Base-by-base conservation (phyloP, 2,113 vertebrate genomes). In the Otolemur garnettii region DNA sequence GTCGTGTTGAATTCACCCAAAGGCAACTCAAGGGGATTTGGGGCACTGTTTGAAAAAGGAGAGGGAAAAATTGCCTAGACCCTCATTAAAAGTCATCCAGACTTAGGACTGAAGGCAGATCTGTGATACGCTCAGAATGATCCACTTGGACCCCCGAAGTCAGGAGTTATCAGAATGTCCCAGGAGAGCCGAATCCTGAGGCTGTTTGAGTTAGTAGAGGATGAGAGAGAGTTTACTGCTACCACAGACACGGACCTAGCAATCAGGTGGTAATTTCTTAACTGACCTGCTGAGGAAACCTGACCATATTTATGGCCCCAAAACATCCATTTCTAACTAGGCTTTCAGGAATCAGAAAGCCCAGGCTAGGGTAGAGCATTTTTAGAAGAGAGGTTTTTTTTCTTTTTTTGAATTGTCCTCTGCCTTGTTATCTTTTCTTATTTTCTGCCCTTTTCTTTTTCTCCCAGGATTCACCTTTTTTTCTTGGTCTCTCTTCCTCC, bases 161-260 rank as follows among this genome's bases (percentile, higher is more conserved):
- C 19, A 24, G 50, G 5, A 4, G 13, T 42, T 53, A 24, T 66
- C 50, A n/a, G 13, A 53, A 33, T 62, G 28, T 4, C 0, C 2
- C 2, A 1, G 35, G 35, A 64, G 38, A 68, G 35, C 45, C 38
- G 5, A 11, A 0, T 7, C 18, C 24, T 24, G 14, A 15, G 82
- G 55, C 85, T 62, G 59, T 7, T n/a, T 28, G 2, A 33, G 21
- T 72, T 19, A 22, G 15, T 2, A 2, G 64, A 77, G 69, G 75
- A 21, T 12, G 57, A 92, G 55, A 17, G 72, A 77, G 38, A 21
- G 24, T 38, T 35, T 26, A 7, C 68, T 26, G 12, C 64, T 53
- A 0, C 53, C 62, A 11, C 0, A 5, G 26, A 50, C 24, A 4
- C n/a, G 30, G 69, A 26, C 33, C 18, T 3, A 17, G 19, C 64